Evolutionary conservation across 1,140 invertebrate genomes (phyloP), one percentile per base, ranked within the genome.

Genomic region (Ceratina calcarata): DNA sequence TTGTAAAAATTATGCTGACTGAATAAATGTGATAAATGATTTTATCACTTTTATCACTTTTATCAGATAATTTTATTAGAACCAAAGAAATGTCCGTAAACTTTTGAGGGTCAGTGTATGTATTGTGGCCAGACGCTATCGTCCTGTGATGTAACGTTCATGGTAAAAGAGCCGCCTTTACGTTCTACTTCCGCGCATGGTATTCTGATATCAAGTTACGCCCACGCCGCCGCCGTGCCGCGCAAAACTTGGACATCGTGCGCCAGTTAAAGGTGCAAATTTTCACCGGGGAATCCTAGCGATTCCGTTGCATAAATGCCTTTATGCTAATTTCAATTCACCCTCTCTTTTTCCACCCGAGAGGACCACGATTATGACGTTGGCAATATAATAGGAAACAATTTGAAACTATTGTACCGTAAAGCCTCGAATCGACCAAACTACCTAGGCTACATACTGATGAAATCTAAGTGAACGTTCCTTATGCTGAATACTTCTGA

Each of bases 171-270:
- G 65, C 58, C 62, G 66, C 70, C 79, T 81, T 78, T 69, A 71
- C 75, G 69, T 78, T 84, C 78, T 68, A 83, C 82, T 83, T 83
- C 78, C 84, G 73, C 55, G 60, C 68, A 62, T 37, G 74, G 68
- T 71, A 57, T 74, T 80, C 69, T 66, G 82, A 74, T 80, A 80
- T 68, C 61, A 57, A 68, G 61, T 81, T 81, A 64, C 70, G 78
- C 69, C 69, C 32, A 67, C 64, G 18, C 24, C 49, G 37, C 37
- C 27, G 27, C 27, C 27, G 27, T 32, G 27, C 27, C 51, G 61
- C 37, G 37, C 37, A 45, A 70, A 81, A 70, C 62, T 60, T 65
- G 7, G 22, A 37, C 18, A 20, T 10, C 37, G 37, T 45, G 51
- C 18, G 18, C 32, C 3, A 45, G 51, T 49, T 27, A 6, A 55